Conservation (phyloP, 1,140 invertebrate genomes). For the Drosophila grimshawi region DNA sequence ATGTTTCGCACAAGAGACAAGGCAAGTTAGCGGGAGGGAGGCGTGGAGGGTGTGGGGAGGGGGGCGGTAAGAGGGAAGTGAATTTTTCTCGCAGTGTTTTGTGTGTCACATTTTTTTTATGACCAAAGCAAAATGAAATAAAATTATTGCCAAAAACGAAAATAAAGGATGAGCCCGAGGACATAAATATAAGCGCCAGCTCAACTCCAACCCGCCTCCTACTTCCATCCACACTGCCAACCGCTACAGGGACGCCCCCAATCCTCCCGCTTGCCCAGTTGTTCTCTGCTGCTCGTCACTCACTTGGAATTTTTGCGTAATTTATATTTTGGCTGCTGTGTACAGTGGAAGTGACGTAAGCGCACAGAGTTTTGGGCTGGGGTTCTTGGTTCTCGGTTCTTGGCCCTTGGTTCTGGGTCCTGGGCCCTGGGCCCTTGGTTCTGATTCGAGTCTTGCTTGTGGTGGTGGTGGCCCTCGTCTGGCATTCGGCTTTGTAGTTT, state of each 20-base stretch:
- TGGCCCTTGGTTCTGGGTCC: background rate
- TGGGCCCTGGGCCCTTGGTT: background rate
- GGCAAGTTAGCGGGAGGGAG: too few relatives aligned
- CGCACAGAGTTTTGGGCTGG: background rate
- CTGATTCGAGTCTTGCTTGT: too few relatives aligned
- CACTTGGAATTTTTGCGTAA: constrained; percentile 56
- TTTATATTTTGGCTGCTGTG: constrained; percentile 51
- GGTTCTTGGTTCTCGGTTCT: background rate
- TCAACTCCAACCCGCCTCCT: background rate
- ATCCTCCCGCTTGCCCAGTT: background rate
- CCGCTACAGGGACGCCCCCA: background rate
- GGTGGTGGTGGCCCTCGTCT: background rate
- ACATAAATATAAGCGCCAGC: constrained; percentile 29
- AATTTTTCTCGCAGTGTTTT: constrained; percentile 22
- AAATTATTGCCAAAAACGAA: constrained; percentile 57
- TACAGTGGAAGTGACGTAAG: constrained; percentile 34
- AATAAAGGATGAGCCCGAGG: constrained; percentile 40
- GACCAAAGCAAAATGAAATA: constrained; percentile 56
- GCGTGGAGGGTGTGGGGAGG: background rate
- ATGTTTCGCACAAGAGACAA: constrained; percentile 28
- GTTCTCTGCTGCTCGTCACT: constrained; percentile 38
- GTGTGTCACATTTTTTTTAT: constrained; percentile 64
- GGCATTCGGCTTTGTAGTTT: constrained; percentile 62
- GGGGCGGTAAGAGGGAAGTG: background rate
- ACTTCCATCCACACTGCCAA: background rate